Evolutionary conservation across 2,888 invertebrate species (phyloP).

Genomic region (Epinotia ramella): DNA sequence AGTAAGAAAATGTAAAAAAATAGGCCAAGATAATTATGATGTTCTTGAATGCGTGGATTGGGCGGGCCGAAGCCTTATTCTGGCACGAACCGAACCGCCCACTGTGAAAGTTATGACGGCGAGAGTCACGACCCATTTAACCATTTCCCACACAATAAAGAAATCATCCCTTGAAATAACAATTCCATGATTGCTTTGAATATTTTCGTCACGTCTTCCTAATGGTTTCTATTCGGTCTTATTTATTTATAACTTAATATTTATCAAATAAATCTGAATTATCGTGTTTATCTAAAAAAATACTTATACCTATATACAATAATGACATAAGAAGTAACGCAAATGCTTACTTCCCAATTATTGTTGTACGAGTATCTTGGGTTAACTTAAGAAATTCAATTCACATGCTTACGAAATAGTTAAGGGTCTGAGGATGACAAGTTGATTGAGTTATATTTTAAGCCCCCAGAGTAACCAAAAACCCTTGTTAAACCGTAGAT

Average conservation of each 20-base stretch:
- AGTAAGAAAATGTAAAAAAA: constrained; percentile 48
- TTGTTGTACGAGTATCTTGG: neutral
- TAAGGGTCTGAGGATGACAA: neutral
- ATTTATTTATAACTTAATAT: neutral
- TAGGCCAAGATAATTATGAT: constrained; percentile 63
- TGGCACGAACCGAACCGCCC: constrained; percentile 53
- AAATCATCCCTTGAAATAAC: constrained; percentile 42
- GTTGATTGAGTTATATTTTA: neutral
- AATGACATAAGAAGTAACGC: neutral
- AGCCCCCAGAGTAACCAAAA: neutral
- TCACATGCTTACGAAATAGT: neutral
- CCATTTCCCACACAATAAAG: constrained; percentile 54
- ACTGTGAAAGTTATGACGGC: constrained; percentile 62
- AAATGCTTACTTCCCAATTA: neutral
- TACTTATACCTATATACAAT: neutral
- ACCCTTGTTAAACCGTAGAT: neutral
- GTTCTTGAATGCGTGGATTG: constrained; percentile 53
- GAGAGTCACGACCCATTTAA: constrained; percentile 64
- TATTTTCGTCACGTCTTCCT: constrained; percentile 27
- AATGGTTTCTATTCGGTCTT: constrained; percentile 21
- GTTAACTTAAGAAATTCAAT: neutral
- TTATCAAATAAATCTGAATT: neutral
- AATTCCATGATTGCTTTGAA: constrained; percentile 31
- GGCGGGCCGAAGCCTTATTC: constrained; percentile 41
- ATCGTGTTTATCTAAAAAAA: neutral